These are phyloP conservation scores for Diaphora mendica DNA, from an alignment of 2,888 invertebrate genomes.

Conservation along the genomic window DNA sequence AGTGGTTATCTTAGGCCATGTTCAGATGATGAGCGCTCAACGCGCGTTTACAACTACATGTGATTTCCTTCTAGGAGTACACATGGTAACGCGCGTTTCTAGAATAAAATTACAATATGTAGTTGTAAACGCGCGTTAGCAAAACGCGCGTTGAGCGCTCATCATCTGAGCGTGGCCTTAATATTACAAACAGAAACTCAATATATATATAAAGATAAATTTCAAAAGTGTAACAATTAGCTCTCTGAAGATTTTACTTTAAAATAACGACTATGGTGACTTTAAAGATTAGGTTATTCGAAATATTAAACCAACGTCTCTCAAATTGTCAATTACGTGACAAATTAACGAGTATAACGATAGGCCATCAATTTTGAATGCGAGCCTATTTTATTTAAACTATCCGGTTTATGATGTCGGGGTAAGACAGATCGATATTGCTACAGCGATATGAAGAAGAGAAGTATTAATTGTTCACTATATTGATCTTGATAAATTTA, in stretches of 20 bases:
- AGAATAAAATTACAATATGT: too few species aligned
- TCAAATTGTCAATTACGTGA: not conserved
- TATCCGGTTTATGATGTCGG: not conserved
- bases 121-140: too few species aligned
- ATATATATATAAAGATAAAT: too few species aligned
- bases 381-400: not conserved
- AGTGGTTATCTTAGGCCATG: too few species aligned
- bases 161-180: too few species aligned
- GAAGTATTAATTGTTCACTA: conserved; percentile 9
- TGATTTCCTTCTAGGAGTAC: too few species aligned
- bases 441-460: not conserved
- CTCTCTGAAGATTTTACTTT: not conserved
- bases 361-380: not conserved
- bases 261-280: not conserved
- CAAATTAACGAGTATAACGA: not conserved
- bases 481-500: conserved; percentile 11
- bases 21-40: too few species aligned
- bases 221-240: not conserved
- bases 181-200: too few species aligned
- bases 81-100: too few species aligned
- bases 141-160: too few species aligned
- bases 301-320: not conserved
- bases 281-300: not conserved
- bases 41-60: too few species aligned
- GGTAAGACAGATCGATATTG: not conserved